Conservation (phyloP, 2,797 vertebrate genomes). For the Amazona ochrocephala region DNA sequence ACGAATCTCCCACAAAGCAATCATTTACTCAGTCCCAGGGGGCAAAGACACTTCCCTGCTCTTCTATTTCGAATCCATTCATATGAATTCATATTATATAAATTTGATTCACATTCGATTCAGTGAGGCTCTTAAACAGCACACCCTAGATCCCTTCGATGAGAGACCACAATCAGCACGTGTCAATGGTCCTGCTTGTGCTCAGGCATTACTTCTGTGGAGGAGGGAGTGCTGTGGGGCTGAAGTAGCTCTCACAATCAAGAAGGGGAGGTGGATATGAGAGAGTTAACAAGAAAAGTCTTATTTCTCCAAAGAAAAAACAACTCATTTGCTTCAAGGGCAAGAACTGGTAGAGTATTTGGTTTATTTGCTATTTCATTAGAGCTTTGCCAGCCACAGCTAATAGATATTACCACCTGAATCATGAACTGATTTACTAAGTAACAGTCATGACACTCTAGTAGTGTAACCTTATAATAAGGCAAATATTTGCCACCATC, state of each 20-base stretch:
- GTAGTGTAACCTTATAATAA: conserved; percentile 43
- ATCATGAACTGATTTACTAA: conserved; percentile 48
- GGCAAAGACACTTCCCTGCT: not conserved
- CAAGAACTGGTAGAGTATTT: not conserved
- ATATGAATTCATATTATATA: not conserved
- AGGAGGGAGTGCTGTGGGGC: not conserved
- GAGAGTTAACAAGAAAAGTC: not conserved
- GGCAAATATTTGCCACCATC: conserved; percentile 74
- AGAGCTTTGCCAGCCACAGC: conserved; percentile 32
- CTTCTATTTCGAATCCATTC: not conserved
- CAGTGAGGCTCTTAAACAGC: not conserved
- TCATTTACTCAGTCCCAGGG: not conserved
- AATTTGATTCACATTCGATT: not conserved
- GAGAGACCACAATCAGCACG: rapidly evolving
- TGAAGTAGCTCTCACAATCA: not conserved
- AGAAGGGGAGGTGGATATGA: not conserved
- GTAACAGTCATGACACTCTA: conserved; percentile 53
- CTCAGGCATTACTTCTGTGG: not conserved
- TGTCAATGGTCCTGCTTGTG: not conserved
- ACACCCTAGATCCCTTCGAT: not conserved
- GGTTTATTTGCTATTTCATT: conserved; percentile 32
- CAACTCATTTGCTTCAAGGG: not conserved
- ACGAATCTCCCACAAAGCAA: not conserved
- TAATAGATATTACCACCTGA: conserved; percentile 47
- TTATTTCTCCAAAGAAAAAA: not conserved